phyloP scores from a whole-genome alignment of 2,888 invertebrate species.

The Plebejus argus region DNA sequence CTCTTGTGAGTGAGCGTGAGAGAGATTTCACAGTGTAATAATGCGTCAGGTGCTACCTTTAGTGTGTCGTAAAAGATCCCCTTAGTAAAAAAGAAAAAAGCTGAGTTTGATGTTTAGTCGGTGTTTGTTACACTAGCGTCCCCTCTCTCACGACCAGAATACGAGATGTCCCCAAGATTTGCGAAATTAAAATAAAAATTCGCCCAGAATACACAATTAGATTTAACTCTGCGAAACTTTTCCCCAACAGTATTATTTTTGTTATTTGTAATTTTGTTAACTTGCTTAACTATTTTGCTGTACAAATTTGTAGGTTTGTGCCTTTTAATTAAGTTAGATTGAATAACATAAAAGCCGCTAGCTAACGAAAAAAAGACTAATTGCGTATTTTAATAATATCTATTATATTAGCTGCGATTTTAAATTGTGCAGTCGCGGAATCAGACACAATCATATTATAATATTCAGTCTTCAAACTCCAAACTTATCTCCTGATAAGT shows the following conservation, averaged over 20 bases:
- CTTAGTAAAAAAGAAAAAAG: slow-evolving; percentile 2
- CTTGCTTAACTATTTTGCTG: background rate
- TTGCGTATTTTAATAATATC: no score
- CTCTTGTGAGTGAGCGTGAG: background rate
- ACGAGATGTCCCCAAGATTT: slow-evolving; percentile 24
- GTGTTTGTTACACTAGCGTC: slow-evolving; percentile 32
- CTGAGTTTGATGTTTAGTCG: slow-evolving; percentile 29
- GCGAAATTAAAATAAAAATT: slow-evolving; percentile 23
- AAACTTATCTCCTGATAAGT: background rate
- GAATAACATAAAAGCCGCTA: no score
- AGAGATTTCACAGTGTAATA: background rate
- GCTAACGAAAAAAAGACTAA: no score
- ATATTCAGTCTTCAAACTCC: background rate
- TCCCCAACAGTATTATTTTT: background rate
- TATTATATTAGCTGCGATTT: no score
- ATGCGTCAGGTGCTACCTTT: background rate
- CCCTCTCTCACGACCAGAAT: slow-evolving; percentile 29
- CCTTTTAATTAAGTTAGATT: no score
- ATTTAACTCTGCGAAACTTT: slow-evolving; percentile 8
- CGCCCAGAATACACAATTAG: slow-evolving; percentile 26
- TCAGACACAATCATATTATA: no score
- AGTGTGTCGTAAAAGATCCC: background rate
- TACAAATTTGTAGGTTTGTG: background rate
- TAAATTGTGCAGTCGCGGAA: no score
- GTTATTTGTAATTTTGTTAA: background rate